Conservation (phyloP, 2,888 invertebrate species). For the Laspeyria flexula region DNA sequence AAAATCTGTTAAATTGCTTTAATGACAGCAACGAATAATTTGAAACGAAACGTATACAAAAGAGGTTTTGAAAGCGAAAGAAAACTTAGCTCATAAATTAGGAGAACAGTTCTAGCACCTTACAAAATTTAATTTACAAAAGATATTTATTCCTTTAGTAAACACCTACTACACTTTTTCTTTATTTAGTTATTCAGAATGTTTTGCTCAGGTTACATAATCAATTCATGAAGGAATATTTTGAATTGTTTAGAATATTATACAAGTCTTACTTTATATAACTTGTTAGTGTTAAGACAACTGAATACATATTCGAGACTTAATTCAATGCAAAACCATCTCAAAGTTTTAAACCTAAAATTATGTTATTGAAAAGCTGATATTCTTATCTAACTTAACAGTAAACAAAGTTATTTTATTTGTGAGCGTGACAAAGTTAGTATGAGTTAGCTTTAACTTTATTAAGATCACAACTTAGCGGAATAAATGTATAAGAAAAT, state of each 20-base stretch:
- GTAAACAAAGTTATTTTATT: conserved; percentile 10
- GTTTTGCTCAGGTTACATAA: no score
- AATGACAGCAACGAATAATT: no score
- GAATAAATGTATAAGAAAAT: neutral
- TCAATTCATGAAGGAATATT: no score
- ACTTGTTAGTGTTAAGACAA: neutral
- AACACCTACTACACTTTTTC: neutral
- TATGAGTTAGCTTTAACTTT: neutral
- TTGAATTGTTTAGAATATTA: no score
- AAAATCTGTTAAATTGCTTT: no score
- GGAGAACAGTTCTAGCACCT: no score
- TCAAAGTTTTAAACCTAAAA: neutral
- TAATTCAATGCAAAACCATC: neutral
- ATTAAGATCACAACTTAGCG: conserved; percentile 10
- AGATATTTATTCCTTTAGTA: neutral
- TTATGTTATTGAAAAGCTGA: conserved; percentile 2
- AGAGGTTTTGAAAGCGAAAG: no score
- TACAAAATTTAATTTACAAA: no score
- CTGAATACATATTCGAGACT: neutral
- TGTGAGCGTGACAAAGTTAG: neutral
- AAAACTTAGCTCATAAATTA: no score
- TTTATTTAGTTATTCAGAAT: neutral
- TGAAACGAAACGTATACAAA: no score
- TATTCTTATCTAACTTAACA: conserved; percentile 11
- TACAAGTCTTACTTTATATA: no score